These are phyloP conservation scores for Anabas testudineus DNA, from an alignment of 2,797 vertebrate species.

Conservation along the genomic window DNA sequence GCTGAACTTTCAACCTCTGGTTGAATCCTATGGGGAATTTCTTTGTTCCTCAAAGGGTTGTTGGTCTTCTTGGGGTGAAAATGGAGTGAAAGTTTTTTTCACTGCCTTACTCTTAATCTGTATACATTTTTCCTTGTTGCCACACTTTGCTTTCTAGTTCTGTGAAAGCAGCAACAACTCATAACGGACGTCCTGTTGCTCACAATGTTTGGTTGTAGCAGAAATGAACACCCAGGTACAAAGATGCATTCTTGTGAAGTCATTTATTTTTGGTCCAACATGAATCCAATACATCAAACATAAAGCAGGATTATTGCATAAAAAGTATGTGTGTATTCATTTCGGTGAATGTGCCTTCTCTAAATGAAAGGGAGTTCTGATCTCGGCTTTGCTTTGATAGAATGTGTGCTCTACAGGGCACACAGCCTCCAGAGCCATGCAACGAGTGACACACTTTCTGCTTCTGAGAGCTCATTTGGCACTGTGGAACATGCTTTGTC, in stretches of 20 bases:
- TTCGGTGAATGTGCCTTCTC: conserved; percentile 26
- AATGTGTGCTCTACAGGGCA: conserved; percentile 50
- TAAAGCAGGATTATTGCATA: conserved; percentile 4
- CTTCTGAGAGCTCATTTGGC: conserved; percentile 66
- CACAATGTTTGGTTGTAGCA: not conserved
- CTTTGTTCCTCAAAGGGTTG: not conserved
- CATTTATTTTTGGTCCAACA: conserved; percentile 31
- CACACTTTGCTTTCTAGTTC: not conserved
- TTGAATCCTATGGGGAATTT: not conserved
- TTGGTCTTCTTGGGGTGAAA: too few relatives aligned
- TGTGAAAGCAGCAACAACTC: conserved; percentile 1
- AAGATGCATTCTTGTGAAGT: not conserved
- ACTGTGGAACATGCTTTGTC: conserved; percentile 50
- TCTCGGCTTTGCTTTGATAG: conserved; percentile 63
- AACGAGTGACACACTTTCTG: conserved; percentile 56
- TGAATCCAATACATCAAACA: conserved; percentile 44
- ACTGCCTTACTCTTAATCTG: not conserved
- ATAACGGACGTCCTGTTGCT: not conserved
- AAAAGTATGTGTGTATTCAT: conserved; percentile 33
- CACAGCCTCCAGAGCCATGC: conserved; percentile 39
- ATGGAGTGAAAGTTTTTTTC: too few relatives aligned
- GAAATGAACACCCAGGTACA: conserved; percentile 1
- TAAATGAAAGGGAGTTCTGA: conserved; percentile 67
- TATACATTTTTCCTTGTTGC: not conserved
- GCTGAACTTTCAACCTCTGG: too few relatives aligned